Base-by-base conservation (phyloP, 1,140 invertebrate species). In the Kradibia gibbosae region DNA sequence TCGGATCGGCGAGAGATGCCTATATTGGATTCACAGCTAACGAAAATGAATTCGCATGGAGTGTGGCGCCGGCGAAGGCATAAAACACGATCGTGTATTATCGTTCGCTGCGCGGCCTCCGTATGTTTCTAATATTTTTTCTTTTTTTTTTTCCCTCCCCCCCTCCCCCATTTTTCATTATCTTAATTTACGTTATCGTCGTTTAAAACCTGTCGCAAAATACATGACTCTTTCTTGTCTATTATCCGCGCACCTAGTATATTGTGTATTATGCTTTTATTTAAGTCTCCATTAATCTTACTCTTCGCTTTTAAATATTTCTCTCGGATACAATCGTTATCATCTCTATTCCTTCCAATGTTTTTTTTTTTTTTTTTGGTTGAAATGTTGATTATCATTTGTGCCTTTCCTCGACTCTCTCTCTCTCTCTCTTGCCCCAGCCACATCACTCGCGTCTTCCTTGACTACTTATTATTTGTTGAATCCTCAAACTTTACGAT, bases 191-290 rank as follows among this genome's bases (percentile, higher is more conserved):
- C n/a, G n/a, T n/a, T n/a, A n/a, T n/a, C n/a, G n/a, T n/a, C n/a
- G n/a, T n/a, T n/a, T n/a, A n/a, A n/a, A 90, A 91, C 88, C 88
- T 88, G 86, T 90, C 89, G 88, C 87, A 90, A 90, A 90, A 91
- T 91, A 91, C 89, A 90, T 90, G 87, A 89, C 86, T 90, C 86
- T 81, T n/a, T 48, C 71, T 67, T 80, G 39, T 80, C 42, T 74
- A 74, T 74, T 74, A 42, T 74, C 42, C 42, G 55, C 71, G 39
- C 53, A 57, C 34, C 31, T 80, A 74, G 53, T 74, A 65, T 80
- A 74, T 73, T 74, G 70, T 80, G 70, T 65, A 74, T 80, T 74
- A 65, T 65, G 39, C 17, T 73, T 80, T 80, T 57, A 45, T 82
- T 80, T 84, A 82, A 45, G 78, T 82, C 80, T 86, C 81, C 84